These are phyloP conservation scores for Ceratina calcarata DNA, from an alignment of 1,140 invertebrate species.

Conservation along the genomic window DNA sequence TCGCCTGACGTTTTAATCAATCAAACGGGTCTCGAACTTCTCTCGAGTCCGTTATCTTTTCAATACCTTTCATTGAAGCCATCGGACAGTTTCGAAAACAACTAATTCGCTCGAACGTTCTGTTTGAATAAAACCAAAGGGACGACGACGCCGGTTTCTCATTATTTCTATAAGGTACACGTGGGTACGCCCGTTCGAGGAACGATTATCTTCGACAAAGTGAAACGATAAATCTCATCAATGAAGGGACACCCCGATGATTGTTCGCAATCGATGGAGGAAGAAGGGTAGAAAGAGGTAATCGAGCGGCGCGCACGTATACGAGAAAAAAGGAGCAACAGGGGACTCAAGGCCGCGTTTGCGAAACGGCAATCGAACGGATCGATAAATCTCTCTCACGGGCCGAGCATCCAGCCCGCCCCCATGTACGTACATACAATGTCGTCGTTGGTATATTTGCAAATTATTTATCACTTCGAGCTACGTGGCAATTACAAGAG, in stretches of 20 bases:
- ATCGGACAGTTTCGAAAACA: background rate
- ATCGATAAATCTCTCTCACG: slow-evolving; percentile 33
- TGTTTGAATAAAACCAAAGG: too few species aligned
- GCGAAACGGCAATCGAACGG: slow-evolving; percentile 26
- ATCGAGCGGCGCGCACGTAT: slow-evolving; percentile 6
- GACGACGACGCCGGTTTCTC: background rate
- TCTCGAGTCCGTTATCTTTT: background rate
- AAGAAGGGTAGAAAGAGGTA: background rate
- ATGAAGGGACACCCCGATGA: background rate
- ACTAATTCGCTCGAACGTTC: background rate
- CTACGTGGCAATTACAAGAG: slow-evolving; percentile 53
- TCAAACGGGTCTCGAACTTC: slow-evolving; percentile 2
- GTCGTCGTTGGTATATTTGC: slow-evolving; percentile 37
- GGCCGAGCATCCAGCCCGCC: background rate
- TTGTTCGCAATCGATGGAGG: background rate
- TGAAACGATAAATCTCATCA: slow-evolving; percentile 29
- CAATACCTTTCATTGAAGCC: background rate
- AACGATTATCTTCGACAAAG: slow-evolving; percentile 13
- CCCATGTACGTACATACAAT: slow-evolving; percentile 20
- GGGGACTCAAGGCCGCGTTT: slow-evolving; percentile 25
- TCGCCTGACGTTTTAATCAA: slow-evolving; percentile 34
- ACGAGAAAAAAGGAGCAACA: slow-evolving; percentile 8
- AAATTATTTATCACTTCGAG: slow-evolving; percentile 59
- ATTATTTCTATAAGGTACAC: background rate
- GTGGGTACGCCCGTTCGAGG: background rate